Evolutionary conservation across 2,113 vertebrate species (phyloP).

Genomic region (Rousettus leschenaultii): DNA sequence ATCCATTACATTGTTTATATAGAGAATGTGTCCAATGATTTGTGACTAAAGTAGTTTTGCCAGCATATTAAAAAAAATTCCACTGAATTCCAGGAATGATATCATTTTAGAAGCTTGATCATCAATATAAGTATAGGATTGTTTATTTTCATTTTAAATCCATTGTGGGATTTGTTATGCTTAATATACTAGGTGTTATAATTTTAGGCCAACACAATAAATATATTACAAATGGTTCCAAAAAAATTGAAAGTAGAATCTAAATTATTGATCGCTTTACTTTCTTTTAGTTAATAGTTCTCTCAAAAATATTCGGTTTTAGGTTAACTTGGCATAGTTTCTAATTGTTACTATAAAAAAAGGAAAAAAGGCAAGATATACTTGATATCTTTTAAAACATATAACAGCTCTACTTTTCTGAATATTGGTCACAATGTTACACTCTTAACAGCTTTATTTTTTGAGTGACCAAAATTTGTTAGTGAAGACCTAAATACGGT

Average conservation of each 20-base stretch:
- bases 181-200: not conserved
- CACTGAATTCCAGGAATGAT: not conserved
- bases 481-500: not conserved
- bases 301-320: not conserved
- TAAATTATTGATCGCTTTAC: not conserved
- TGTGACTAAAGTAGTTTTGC: not conserved
- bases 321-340: not conserved
- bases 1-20: not conserved
- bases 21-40: not conserved
- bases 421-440: not conserved
- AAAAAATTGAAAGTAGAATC: not conserved
- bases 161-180: not conserved
- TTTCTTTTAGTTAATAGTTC: not conserved
- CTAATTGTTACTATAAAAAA: not conserved
- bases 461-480: not conserved
- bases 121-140: not conserved
- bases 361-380: not conserved
- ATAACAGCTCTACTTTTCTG: not conserved
- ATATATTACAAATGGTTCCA: not conserved
- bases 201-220: not conserved
- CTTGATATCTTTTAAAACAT: not conserved
- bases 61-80: not conserved
- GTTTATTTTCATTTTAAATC: not conserved
- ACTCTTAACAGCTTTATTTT: not conserved
- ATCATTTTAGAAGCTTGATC: not conserved